Conservation (phyloP, 2,113 vertebrate genomes). For the Cavia aperea region DNA sequence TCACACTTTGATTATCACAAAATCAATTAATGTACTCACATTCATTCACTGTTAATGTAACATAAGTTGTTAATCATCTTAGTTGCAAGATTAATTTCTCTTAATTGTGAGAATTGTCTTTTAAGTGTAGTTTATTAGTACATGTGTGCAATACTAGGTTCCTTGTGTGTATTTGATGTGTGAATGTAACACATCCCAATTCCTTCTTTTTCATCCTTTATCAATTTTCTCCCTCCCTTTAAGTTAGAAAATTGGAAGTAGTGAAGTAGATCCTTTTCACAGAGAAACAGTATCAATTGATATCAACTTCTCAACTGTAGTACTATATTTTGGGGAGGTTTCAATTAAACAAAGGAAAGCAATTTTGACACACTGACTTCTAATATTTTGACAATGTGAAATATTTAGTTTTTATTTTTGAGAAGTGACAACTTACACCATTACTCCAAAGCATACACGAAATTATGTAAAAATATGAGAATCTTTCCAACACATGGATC, state of each 20-base stretch:
- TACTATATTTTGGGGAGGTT: background rate
- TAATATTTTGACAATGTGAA: background rate
- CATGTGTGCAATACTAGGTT: background rate
- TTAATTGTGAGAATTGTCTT: background rate
- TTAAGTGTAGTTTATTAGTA: background rate
- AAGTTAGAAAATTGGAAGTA: background rate
- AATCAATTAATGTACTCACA: background rate
- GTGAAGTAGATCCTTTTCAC: too few species aligned
- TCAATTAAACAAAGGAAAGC: background rate
- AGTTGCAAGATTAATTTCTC: background rate
- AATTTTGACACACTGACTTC: conserved; percentile 16
- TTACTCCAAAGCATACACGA: conserved; percentile 5
- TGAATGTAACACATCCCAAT: background rate
- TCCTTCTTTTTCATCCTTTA: background rate
- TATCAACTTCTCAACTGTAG: too few species aligned
- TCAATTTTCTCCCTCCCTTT: background rate
- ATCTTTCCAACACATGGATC: too few species aligned
- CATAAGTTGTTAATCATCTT: background rate
- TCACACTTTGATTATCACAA: conserved; percentile 20
- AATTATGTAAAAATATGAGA: background rate
- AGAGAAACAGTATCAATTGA: background rate
- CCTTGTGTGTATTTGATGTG: background rate
- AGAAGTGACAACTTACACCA: background rate
- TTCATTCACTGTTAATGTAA: background rate
- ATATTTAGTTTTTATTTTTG: conserved; percentile 18